Evolutionary conservation across 1,140 invertebrate species (phyloP).

Genomic region (Eulimnadia texana): DNA sequence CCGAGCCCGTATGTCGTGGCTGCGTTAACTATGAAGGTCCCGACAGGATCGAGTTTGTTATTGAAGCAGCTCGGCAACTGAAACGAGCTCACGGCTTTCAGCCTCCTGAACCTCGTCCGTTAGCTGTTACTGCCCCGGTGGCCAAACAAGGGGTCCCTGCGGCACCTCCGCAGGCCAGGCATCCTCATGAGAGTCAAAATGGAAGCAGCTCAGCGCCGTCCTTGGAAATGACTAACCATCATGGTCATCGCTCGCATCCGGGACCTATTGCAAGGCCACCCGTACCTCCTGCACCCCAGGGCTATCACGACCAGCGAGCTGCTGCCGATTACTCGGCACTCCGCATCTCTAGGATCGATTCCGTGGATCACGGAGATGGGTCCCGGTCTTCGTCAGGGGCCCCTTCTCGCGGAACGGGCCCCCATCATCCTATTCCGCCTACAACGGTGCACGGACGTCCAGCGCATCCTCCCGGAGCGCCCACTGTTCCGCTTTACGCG

Average conservation of each 20-base stretch:
- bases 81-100: constrained; percentile 46
- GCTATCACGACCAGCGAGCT: background rate
- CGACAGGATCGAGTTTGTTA: constrained; percentile 87
- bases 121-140: constrained; percentile 26
- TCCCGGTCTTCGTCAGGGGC: background rate
- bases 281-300: background rate
- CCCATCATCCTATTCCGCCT: background rate
- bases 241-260: background rate
- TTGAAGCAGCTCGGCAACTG: constrained; percentile 86
- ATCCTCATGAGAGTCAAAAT: background rate
- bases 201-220: background rate
- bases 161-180: background rate
- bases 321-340: background rate
- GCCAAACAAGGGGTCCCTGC: constrained; percentile 17
- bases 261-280: background rate
- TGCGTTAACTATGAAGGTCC: constrained; percentile 98
- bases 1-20: constrained; percentile 93
- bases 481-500: background rate
- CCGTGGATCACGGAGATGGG: background rate
- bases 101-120: background rate
- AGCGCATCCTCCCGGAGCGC: background rate
- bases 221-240: background rate
- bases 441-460: background rate
- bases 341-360: background rate
- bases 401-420: background rate